A percentile compares a stretch with the other conserved stretches of the same genome.
Conservation (phyloP, 2,797 vertebrate species). For the Chiropotes sagulatus region DNA sequence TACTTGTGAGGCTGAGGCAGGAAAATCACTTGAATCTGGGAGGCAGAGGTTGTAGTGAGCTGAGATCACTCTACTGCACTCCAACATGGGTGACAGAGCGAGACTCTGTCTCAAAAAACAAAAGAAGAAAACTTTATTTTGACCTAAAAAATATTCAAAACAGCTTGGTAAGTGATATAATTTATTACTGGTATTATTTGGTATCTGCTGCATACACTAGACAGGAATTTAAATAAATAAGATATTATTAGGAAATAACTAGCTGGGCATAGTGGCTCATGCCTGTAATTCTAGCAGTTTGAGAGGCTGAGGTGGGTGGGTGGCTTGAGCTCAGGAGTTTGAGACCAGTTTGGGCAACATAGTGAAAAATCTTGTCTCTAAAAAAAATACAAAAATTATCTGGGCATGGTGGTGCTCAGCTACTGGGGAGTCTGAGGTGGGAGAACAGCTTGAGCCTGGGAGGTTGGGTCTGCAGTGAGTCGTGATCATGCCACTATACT, state of each 20-base stretch:
- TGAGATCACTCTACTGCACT: not conserved
- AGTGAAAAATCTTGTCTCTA: not conserved
- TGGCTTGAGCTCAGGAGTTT: not conserved
- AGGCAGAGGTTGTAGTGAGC: not conserved
- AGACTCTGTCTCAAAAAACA: not conserved
- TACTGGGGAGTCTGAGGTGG: not conserved
- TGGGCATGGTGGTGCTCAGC: not conserved
- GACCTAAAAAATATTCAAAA: constrained; percentile 43
- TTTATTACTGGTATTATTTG: not conserved
- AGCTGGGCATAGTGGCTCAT: not conserved
- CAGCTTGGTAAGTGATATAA: not conserved
- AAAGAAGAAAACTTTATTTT: not conserved
- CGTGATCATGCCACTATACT: not conserved
- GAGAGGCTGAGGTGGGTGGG: not conserved
- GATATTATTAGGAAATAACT: constrained; percentile 15
- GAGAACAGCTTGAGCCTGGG: not conserved
- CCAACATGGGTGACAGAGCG: not conserved
- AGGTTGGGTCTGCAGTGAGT: not conserved
- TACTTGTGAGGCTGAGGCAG: not conserved
- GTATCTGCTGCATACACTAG: not conserved
- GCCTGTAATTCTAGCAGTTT: not conserved
- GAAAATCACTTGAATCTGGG: not conserved
- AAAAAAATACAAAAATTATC: not conserved
- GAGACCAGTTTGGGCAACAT: not conserved
- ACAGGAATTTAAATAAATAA: constrained; percentile 37